Percentiles rank a stretch among this genome's conserved stretches.
These are phyloP conservation scores for Trichomycterus rosablanca DNA, from an alignment of 2,113 vertebrate species.

Conservation along the genomic window DNA sequence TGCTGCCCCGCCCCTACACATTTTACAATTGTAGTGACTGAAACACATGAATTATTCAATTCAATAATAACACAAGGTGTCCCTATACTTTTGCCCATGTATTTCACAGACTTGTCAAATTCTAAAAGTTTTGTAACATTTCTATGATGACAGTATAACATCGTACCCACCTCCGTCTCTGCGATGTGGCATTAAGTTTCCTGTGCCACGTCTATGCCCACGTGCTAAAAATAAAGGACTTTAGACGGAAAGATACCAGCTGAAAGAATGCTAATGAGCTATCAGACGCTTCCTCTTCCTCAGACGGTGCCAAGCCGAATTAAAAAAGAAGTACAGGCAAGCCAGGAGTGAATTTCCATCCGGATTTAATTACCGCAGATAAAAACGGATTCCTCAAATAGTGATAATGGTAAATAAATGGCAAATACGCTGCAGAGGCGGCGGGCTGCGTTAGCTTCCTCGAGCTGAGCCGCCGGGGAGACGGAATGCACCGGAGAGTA, in stretches of 20 bases:
- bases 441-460: constrained; percentile 38
- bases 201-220: constrained; percentile 6
- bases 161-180: too few relatives aligned
- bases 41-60: too few relatives aligned
- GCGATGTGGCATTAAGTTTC: too few relatives aligned
- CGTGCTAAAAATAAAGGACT: constrained; percentile 12
- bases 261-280: constrained; percentile 36
- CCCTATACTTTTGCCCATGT: too few relatives aligned
- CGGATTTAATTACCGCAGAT: constrained; percentile 31
- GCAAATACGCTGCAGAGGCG: constrained; percentile 38
- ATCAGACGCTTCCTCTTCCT: constrained; percentile 11
- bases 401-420: constrained; percentile 62
- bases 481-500: constrained; percentile 56
- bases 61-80: too few relatives aligned
- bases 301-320: constrained; percentile 10
- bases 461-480: constrained; percentile 49
- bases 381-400: constrained; percentile 49
- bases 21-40: too few relatives aligned
- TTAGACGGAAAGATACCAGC: constrained; percentile 15
- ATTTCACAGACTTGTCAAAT: too few relatives aligned
- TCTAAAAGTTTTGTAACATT: too few relatives aligned
- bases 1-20: too few relatives aligned
- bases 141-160: too few relatives aligned
- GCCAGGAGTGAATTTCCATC: constrained; percentile 29
- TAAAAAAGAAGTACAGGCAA: not conserved